Conservation (phyloP, 2,797 vertebrate species). For the Schizopygopsis pylzovi region DNA sequence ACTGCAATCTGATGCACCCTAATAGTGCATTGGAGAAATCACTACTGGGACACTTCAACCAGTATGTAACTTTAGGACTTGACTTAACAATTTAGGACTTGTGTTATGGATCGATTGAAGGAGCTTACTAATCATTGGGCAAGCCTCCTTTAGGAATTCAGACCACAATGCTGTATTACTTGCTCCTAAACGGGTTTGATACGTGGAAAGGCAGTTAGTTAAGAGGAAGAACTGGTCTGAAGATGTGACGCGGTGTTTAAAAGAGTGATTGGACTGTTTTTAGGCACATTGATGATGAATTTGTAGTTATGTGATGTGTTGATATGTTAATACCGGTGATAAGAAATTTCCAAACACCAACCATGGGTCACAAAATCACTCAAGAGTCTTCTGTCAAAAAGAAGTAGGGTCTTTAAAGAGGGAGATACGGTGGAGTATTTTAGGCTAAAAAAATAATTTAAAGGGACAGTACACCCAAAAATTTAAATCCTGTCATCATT, state of each 20-base stretch:
- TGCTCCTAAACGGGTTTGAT: neutral
- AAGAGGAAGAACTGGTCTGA: neutral
- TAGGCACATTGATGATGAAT: neutral
- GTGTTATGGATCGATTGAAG: neutral
- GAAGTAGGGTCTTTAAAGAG: too few relatives aligned
- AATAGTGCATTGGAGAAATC: conserved; percentile 17
- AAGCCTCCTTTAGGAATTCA: neutral
- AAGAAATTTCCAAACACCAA: too few relatives aligned
- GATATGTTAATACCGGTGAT: too few relatives aligned
- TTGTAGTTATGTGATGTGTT: too few relatives aligned
- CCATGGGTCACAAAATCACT: too few relatives aligned
- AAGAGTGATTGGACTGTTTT: neutral
- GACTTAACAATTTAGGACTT: neutral
- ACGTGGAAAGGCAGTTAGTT: neutral
- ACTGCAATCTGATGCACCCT: conserved; percentile 22
- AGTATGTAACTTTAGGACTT: conserved; percentile 18
- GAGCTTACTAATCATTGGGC: neutral
- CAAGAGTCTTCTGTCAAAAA: too few relatives aligned
- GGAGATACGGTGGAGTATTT: too few relatives aligned
- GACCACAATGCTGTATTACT: neutral
- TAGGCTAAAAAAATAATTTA: too few relatives aligned
- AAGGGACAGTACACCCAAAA: too few relatives aligned
- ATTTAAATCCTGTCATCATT: too few relatives aligned
- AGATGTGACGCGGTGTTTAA: neutral
- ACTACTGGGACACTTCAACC: conserved; percentile 14